These are phyloP conservation scores for Nymphalis c-album DNA, from an alignment of 2,888 invertebrate genomes.

Conservation along the genomic window DNA sequence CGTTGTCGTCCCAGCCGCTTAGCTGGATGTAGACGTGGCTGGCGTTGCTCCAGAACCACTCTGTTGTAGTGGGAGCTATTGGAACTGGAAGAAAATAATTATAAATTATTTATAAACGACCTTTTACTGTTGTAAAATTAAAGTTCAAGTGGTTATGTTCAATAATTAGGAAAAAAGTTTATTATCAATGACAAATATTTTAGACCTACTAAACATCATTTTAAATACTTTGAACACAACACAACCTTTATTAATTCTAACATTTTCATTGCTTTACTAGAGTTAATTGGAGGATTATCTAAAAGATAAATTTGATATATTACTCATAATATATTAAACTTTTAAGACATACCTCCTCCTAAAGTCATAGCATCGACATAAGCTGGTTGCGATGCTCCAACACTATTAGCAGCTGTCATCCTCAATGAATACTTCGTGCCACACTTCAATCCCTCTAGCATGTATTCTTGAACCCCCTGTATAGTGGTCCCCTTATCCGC, in stretches of 20 bases:
- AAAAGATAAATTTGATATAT: too few species aligned
- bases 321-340: background rate
- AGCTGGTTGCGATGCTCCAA: conserved; percentile 88
- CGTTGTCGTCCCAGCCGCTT: conserved; percentile 91
- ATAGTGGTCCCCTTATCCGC: conserved; percentile 82
- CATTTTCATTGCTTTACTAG: too few species aligned
- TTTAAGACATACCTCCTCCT: conserved; percentile 73
- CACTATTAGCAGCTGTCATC: conserved; percentile 89
- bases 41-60: conserved; percentile 90
- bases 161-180: too few species aligned
- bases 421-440: conserved; percentile 91
- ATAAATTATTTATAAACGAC: background rate
- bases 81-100: conserved; percentile 71
- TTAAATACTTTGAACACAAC: too few species aligned
- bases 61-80: conserved; percentile 86
- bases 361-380: conserved; percentile 82
- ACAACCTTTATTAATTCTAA: too few species aligned
- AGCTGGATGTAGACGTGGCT: conserved; percentile 90
- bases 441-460: conserved; percentile 87
- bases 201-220: too few species aligned
- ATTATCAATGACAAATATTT: too few species aligned
- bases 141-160: background rate
- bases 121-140: background rate
- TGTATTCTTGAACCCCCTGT: conserved; percentile 82
- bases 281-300: too few species aligned